These are phyloP conservation scores for Leptocoma aspasia DNA, from an alignment of 2,113 vertebrate genomes.

Conservation along the genomic window DNA sequence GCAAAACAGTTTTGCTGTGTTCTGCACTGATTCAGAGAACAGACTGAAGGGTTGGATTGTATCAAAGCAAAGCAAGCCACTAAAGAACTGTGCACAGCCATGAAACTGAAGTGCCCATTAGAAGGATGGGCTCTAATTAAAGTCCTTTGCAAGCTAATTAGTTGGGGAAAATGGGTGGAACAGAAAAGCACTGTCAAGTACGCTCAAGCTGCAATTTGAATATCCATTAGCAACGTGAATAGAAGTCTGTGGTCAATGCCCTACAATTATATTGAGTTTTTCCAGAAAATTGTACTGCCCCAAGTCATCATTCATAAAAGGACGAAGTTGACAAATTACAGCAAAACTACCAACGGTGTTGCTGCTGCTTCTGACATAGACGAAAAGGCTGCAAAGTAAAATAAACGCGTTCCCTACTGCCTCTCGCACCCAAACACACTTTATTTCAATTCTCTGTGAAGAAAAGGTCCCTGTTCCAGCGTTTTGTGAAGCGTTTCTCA, in stretches of 20 bases:
- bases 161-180: slow-evolving; percentile 9
- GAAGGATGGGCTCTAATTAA: slow-evolving; percentile 8
- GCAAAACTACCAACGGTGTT: not conserved
- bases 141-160: not conserved
- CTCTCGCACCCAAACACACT: not conserved
- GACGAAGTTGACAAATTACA: not conserved
- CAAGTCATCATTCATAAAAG: slow-evolving; percentile 1
- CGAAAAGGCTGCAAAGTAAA: not conserved
- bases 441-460: not conserved
- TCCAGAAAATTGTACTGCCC: slow-evolving; percentile 3
- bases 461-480: not conserved
- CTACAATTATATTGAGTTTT: not conserved
- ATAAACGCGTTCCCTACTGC: not conserved
- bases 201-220: not conserved
- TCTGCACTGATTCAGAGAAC: not conserved
- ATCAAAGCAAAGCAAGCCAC: not conserved
- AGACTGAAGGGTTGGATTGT: not conserved
- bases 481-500: not conserved
- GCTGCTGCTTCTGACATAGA: not conserved
- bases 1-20: no score
- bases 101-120: not conserved
- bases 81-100: not conserved
- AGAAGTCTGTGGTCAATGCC: slow-evolving; percentile 5
- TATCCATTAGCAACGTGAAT: slow-evolving; percentile 30
- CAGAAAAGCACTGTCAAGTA: not conserved